Conservation (phyloP, 1,140 invertebrate species). For the Lethrus apterus region DNA sequence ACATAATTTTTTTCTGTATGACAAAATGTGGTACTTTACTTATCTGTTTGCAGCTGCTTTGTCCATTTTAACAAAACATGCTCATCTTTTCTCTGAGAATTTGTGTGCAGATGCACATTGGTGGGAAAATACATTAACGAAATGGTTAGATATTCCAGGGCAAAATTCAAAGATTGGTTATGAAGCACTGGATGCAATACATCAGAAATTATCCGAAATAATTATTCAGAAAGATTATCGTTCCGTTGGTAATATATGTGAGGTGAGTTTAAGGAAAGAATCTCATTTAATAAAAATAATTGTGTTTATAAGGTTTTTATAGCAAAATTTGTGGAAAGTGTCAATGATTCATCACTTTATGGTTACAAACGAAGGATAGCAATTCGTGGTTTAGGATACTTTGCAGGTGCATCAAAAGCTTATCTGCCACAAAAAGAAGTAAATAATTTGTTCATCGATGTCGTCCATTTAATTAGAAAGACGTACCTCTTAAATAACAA, state of each 20-base stretch:
- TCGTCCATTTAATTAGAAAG: slow-evolving; percentile 37
- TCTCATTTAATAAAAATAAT: neutral
- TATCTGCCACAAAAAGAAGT: slow-evolving; percentile 26
- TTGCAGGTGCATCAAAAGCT: slow-evolving; percentile 27
- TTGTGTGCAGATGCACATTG: slow-evolving; percentile 21
- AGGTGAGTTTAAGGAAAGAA: neutral
- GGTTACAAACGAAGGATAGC: slow-evolving; percentile 31
- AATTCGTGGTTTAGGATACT: slow-evolving; percentile 37
- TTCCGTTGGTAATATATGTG: neutral
- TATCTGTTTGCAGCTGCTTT: slow-evolving; percentile 27
- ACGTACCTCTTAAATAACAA: slow-evolving; percentile 32
- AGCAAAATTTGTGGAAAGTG: slow-evolving; percentile 27
- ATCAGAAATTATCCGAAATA: slow-evolving; percentile 18
- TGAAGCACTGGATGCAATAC: slow-evolving; percentile 34
- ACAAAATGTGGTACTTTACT: neutral
- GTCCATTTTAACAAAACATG: slow-evolving; percentile 22
- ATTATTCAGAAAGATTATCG: neutral
- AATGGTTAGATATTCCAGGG: slow-evolving; percentile 22
- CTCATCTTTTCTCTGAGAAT: slow-evolving; percentile 21
- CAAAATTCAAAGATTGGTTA: slow-evolving; percentile 28
- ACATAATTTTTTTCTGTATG: neutral
- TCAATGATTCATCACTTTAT: slow-evolving; percentile 15
- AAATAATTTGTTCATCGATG: slow-evolving; percentile 28
- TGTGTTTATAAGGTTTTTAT: slow-evolving; percentile 19
- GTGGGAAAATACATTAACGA: slow-evolving; percentile 27